phyloP scores from a whole-genome alignment of 1,140 invertebrate species.

The Choristoneura fumiferana region DNA sequence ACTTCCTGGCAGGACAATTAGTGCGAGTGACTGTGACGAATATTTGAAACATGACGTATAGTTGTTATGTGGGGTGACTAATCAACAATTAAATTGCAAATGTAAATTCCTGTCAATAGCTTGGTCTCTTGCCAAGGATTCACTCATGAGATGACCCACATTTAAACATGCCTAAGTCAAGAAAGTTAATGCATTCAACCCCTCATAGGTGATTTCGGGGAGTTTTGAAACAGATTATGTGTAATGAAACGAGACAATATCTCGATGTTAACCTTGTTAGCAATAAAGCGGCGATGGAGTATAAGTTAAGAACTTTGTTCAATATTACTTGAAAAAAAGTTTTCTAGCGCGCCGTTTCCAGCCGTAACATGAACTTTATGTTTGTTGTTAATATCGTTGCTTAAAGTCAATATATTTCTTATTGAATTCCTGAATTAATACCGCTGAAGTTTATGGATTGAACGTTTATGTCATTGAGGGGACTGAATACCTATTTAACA shows the following conservation, averaged over 20 bases:
- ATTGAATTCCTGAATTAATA: too few relatives aligned
- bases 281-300: too few relatives aligned
- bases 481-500: too few relatives aligned
- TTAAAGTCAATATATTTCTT: too few relatives aligned
- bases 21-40: constrained; percentile 36
- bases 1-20: constrained; percentile 69
- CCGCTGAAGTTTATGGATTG: too few relatives aligned
- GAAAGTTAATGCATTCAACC: not conserved
- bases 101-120: constrained; percentile 17
- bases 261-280: not conserved
- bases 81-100: constrained; percentile 32
- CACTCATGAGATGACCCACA: not conserved
- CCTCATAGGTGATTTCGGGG: not conserved
- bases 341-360: too few relatives aligned
- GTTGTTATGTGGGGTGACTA: constrained; percentile 25
- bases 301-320: too few relatives aligned
- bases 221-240: not conserved
- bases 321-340: too few relatives aligned
- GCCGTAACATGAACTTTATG: too few relatives aligned
- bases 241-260: constrained; percentile 3
- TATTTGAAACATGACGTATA: constrained; percentile 6
- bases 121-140: not conserved
- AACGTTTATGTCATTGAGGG: too few relatives aligned
- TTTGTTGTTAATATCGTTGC: too few relatives aligned
- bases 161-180: not conserved